Evolutionary conservation across 2,797 vertebrate species (phyloP).

Genomic region (Propithecus deckenii): DNA sequence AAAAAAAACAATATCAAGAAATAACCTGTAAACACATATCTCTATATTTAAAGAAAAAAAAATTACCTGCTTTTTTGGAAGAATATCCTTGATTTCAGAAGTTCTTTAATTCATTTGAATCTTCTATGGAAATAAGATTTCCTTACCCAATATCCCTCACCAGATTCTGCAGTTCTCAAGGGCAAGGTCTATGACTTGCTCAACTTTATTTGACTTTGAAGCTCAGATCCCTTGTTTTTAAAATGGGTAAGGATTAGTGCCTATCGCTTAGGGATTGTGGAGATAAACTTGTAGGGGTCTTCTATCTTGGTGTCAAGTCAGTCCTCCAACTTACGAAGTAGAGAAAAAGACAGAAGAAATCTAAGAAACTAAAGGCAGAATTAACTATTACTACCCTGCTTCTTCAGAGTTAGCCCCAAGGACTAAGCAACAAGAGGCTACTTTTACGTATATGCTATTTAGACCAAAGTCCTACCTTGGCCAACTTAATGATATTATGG

Average conservation of each 20-base stretch:
- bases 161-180: neutral
- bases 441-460: neutral
- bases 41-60: neutral
- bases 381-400: neutral
- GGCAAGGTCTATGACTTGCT: neutral
- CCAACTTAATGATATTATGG: neutral
- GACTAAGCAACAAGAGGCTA: neutral
- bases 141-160: neutral
- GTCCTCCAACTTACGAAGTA: conserved; percentile 33
- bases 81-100: neutral
- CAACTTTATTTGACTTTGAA: conserved; percentile 14
- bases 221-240: neutral
- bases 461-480: neutral
- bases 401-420: neutral
- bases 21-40: conserved; percentile 14
- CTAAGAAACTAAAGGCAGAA: conserved; percentile 2
- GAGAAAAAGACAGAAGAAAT: conserved; percentile 21
- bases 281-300: neutral
- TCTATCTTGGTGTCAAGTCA: neutral
- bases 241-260: neutral
- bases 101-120: neutral
- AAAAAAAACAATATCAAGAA: neutral
- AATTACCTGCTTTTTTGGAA: neutral
- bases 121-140: conserved; percentile 26
- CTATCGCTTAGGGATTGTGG: neutral